Evolutionary conservation across 2,888 invertebrate genomes (phyloP).

Genomic region (Polietes domitor): DNA sequence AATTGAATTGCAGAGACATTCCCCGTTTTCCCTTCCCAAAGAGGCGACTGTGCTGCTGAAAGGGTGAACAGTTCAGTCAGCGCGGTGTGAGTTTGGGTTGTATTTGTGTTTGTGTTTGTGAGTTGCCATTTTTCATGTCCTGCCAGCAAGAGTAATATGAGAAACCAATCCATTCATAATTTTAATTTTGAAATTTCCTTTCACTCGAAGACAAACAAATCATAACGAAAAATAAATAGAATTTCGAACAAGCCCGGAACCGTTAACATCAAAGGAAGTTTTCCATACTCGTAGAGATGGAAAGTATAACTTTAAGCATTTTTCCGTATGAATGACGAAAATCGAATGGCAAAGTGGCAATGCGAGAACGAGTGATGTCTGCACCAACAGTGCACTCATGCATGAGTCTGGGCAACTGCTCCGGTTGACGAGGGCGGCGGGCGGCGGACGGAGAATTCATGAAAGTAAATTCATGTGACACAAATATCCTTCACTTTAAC

Average conservation of each 20-base stretch:
- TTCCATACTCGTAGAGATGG: background rate
- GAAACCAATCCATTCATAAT: conserved; percentile 17
- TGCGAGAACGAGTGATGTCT: background rate
- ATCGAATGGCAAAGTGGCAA: background rate
- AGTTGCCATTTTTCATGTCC: background rate
- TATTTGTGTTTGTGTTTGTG: background rate
- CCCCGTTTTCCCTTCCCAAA: too few species aligned
- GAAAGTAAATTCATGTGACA: too few species aligned
- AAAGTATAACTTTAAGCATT: background rate
- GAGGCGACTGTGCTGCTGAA: background rate
- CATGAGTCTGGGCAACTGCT: too few species aligned
- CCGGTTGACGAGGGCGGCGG: too few species aligned
- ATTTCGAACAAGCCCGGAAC: background rate
- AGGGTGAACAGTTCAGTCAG: background rate
- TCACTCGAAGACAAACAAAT: conserved; percentile 13
- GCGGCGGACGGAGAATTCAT: too few species aligned
- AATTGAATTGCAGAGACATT: background rate
- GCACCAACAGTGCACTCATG: too few species aligned
- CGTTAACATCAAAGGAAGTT: conserved; percentile 8
- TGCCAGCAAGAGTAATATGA: background rate
- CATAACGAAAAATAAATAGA: background rate
- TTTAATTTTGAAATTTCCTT: background rate
- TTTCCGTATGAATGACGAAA: background rate
- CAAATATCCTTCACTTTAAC: too few species aligned
- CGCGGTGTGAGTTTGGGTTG: background rate